Conservation (phyloP, 2,888 invertebrate genomes). For the Leucozona laternaria region DNA sequence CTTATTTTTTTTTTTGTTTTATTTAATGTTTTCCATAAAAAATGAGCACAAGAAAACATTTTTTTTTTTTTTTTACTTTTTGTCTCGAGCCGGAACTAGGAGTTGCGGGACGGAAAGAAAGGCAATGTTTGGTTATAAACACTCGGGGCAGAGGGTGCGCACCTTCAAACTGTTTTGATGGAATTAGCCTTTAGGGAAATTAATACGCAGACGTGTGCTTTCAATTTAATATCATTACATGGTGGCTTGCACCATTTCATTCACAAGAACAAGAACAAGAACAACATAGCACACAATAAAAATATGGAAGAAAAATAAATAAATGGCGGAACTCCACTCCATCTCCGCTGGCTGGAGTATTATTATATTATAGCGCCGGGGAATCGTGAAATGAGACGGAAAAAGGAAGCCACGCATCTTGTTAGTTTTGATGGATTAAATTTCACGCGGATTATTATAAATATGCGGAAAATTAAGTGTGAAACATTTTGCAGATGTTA, state of each 20-base stretch:
- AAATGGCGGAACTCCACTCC: background rate
- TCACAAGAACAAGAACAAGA: background rate
- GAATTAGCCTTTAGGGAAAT: conserved; percentile 74
- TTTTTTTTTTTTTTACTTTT: conserved; percentile 17
- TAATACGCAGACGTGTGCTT: conserved; percentile 70
- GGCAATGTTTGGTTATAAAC: conserved; percentile 4
- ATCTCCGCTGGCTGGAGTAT: background rate
- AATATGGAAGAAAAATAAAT: conserved; percentile 1
- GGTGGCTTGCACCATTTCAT: conserved; percentile 36
- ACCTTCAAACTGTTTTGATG: conserved; percentile 68
- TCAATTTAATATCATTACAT: conserved; percentile 68
- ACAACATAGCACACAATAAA: conserved; percentile 15
- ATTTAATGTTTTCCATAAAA: conserved; percentile 60
- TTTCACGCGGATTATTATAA: conserved; percentile 45
- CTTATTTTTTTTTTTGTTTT: conserved; percentile 45
- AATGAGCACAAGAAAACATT: conserved; percentile 42
- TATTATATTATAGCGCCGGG: background rate
- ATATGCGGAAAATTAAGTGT: conserved; percentile 46
- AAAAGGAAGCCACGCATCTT: conserved; percentile 28
- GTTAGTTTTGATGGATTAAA: conserved; percentile 60
- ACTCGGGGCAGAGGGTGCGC: conserved; percentile 18
- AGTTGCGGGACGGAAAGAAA: background rate
- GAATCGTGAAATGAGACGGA: conserved; percentile 10
- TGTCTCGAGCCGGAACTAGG: background rate
- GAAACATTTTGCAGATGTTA: conserved; percentile 27